Evolutionary conservation across 2,113 vertebrate species (phyloP), one percentile per base, ranked within the genome.

Genomic region (Porphyrio hochstetteri): DNA sequence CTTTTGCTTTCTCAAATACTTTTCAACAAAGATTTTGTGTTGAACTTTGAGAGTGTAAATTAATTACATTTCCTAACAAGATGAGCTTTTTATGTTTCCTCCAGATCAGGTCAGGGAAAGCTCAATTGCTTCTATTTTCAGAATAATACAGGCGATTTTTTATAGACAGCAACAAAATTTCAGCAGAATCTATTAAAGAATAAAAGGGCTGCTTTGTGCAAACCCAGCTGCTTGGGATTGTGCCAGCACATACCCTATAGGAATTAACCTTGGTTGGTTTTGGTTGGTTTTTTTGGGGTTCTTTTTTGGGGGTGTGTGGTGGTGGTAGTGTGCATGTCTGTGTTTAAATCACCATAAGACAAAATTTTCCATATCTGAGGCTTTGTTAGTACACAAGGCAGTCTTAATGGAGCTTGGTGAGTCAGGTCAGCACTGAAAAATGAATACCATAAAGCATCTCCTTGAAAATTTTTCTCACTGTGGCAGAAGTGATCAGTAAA

Each of bases 121-220:
- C 70, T 96, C 71, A 90, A 60, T 82, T 77, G 42, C 60, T 80
- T 93, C 95, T 96, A 78, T 93, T 95, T 97, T 95, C 81, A 70
- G 46, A 50, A 88, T 81, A 96, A 88, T 44, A 29, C 48, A 72
- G 83, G 20, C 90, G 92, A 84, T 79, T 96, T 46, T 95, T 92
- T 85, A 68, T 46, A 81, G 42, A 44, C n/a, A 36, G 69, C n/a
- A 69, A 86, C 42, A 75, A 92, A 90, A 95, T n/a, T 48, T 82
- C 61, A 64, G 60, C 44, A 84, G 88, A 82, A 76, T 71, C 52
- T 91, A 27, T 78, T 92, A 79, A 50, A 90, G 57, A 23, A 75
- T 48, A 70, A 96, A 89, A 82, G 87, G 84, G 23, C 78, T 67
- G 36, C 82, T 91, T 95, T 96, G 79, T 94, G 50, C 50, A 93